Evolutionary conservation across 2,888 invertebrate genomes (phyloP), one percentile per base, ranked within the genome.

Genomic region (Myopa testacea): DNA sequence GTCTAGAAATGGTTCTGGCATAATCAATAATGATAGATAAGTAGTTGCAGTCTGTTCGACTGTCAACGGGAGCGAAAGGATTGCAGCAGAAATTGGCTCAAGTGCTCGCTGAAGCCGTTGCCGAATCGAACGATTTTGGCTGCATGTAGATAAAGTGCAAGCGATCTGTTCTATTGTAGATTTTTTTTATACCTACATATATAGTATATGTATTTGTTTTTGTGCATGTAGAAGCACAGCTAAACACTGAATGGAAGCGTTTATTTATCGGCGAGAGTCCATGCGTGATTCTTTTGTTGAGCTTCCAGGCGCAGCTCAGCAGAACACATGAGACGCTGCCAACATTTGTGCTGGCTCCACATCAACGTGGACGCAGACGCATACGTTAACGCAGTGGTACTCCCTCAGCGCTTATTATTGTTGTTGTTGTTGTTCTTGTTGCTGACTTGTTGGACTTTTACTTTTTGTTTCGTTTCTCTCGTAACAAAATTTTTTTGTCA

Each of bases 1-100:
- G 60, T 60, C 60, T 40, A 69, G 71, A 77, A 45, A 72, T 77
- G 45, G 78, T 68, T 85, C 84, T 85, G 86, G 82, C 85, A 84
- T 83, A 85, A 86, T 85, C 86, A 85, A 84, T 86, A 83, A 84
- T 84, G 85, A 83, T 85, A 86, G 85, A 85, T 85, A 84, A 65
- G 79, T 74, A 73, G 73, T 63, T 62, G 78, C 69, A 81, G 63
- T 63, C 63, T 63, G 34, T 38, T 55, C 62, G 78, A 69, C 82
- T 81, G 82, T 81, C 82, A 81, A 81, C 81, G 78, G 78, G 81
- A 84, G 82, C 82, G 82, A 81, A 84, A 84, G 34, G n/a, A 26
- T 37, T 45, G 45, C 45, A 60, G 71, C 38, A 37, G 37, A 60
- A 38, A 60, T 60, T 62, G 73, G 60, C 62, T 38, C 72, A 72